These are phyloP conservation scores for Standfussiana lucernea DNA, from an alignment of 2,888 invertebrate genomes.

Conservation along the genomic window DNA sequence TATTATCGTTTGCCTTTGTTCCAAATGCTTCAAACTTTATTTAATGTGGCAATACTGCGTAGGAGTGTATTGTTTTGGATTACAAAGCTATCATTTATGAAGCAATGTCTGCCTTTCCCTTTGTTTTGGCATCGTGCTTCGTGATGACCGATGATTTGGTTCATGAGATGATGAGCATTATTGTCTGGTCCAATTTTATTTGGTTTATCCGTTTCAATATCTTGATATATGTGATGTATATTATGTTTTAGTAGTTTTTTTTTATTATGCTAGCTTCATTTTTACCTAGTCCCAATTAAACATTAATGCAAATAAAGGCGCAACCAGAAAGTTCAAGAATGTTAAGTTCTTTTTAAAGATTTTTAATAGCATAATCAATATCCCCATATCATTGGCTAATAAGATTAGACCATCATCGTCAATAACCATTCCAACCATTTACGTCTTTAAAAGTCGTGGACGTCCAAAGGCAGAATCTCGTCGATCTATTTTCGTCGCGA, in stretches of 20 bases:
- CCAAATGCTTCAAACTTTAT: slow-evolving; percentile 49
- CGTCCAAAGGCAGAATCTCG: slow-evolving; percentile 58
- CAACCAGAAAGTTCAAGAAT: neutral
- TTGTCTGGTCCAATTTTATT: slow-evolving; percentile 3
- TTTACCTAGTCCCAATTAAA: neutral
- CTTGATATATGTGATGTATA: too few species aligned
- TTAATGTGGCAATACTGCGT: slow-evolving; percentile 58
- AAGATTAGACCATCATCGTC: slow-evolving; percentile 55
- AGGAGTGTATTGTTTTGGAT: slow-evolving; percentile 65
- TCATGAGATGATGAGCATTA: slow-evolving; percentile 28
- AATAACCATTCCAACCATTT: slow-evolving; percentile 46
- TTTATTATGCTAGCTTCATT: neutral
- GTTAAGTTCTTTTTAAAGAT: neutral
- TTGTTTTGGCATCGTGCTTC: slow-evolving; percentile 50
- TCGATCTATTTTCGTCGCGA: slow-evolving; percentile 76
- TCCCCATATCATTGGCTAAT: slow-evolving; percentile 11
- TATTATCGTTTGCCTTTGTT: slow-evolving; percentile 54
- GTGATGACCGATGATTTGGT: slow-evolving; percentile 50
- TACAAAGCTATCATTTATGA: slow-evolving; percentile 62
- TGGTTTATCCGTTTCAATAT: slow-evolving; percentile 4
- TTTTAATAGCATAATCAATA: slow-evolving; percentile 1
- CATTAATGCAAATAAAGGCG: neutral
- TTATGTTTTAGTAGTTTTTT: neutral
- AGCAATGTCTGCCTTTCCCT: slow-evolving; percentile 62
- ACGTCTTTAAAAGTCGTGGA: slow-evolving; percentile 64